Percentiles rank a stretch among this genome's conserved stretches.
phyloP scores from a whole-genome alignment of 1,140 invertebrate genomes.

The Drosophila hydei region DNA sequence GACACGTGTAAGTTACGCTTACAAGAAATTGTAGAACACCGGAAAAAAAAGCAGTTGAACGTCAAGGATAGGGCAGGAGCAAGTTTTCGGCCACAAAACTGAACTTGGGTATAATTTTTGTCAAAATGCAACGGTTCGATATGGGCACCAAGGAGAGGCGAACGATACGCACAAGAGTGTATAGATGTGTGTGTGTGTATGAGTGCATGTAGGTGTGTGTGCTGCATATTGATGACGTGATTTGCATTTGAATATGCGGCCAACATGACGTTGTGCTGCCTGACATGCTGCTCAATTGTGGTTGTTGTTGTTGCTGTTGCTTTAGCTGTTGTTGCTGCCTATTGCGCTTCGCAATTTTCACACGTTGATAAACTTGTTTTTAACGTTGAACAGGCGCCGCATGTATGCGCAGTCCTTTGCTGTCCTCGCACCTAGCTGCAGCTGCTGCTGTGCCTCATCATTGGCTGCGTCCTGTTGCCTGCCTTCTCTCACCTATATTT shows the following conservation, averaged over 20 bases:
- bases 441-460: slow-evolving; percentile 33
- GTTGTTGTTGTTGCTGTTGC: slow-evolving; percentile 14
- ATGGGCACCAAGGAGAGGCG: background rate
- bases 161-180: background rate
- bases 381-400: slow-evolving; percentile 50
- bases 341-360: slow-evolving; percentile 72
- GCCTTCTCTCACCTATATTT: slow-evolving; percentile 24
- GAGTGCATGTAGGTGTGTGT: slow-evolving; percentile 3
- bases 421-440: slow-evolving; percentile 1
- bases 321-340: slow-evolving; percentile 49
- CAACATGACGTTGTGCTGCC: slow-evolving; percentile 43
- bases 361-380: slow-evolving; percentile 81
- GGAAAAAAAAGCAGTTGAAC: slow-evolving; percentile 33
- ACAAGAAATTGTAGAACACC: slow-evolving; percentile 10
- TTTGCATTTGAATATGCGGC: slow-evolving; percentile 80
- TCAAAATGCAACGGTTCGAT: slow-evolving; percentile 76
- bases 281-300: slow-evolving; percentile 4
- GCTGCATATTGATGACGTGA: slow-evolving; percentile 80
- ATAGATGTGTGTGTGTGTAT: background rate
- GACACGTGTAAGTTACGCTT: slow-evolving; percentile 64
- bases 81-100: slow-evolving; percentile 60
- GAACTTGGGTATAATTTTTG: slow-evolving; percentile 74
- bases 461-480: slow-evolving; percentile 42
- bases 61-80: slow-evolving; percentile 34
- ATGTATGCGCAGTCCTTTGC: background rate